Evolutionary conservation across 1,140 invertebrate genomes (phyloP).

Genomic region (Apis florea): DNA sequence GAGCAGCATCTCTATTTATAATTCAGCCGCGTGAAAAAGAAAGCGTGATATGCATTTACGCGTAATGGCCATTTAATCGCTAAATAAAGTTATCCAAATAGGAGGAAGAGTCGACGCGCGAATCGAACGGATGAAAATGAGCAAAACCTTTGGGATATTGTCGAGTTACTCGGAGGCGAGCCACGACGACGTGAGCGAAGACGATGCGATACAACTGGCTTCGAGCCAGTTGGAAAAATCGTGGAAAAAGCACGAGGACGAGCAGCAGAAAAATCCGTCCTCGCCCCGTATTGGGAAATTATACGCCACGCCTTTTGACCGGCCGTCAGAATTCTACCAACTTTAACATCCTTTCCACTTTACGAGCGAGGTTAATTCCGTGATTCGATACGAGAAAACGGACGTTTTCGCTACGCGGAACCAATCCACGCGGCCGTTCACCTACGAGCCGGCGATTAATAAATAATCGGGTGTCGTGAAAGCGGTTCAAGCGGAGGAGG

Average conservation of each 20-base stretch:
- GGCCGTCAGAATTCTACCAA: not conserved
- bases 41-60: slow-evolving; percentile 14
- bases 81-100: slow-evolving; percentile 57
- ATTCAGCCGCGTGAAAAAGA: slow-evolving; percentile 15
- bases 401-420: not conserved
- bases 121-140: slow-evolving; percentile 46
- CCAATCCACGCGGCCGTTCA: not conserved
- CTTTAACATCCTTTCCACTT: slow-evolving; percentile 4
- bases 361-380: slow-evolving; percentile 12
- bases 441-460: not conserved
- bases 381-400: slow-evolving; percentile 4
- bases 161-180: too few relatives aligned
- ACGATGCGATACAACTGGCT: too few relatives aligned
- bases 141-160: not conserved
- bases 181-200: too few relatives aligned
- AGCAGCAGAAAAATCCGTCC: too few relatives aligned
- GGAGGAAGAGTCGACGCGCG: too few relatives aligned
- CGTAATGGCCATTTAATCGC: slow-evolving; percentile 56
- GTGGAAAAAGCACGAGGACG: too few relatives aligned
- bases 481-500: too few relatives aligned
- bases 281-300: not conserved
- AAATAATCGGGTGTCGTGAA: not conserved
- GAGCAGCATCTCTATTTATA: not conserved
- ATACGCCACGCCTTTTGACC: not conserved
- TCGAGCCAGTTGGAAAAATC: too few relatives aligned